Evolutionary conservation across 2,113 vertebrate genomes (phyloP).

Genomic region (Cromileptes altivelis): DNA sequence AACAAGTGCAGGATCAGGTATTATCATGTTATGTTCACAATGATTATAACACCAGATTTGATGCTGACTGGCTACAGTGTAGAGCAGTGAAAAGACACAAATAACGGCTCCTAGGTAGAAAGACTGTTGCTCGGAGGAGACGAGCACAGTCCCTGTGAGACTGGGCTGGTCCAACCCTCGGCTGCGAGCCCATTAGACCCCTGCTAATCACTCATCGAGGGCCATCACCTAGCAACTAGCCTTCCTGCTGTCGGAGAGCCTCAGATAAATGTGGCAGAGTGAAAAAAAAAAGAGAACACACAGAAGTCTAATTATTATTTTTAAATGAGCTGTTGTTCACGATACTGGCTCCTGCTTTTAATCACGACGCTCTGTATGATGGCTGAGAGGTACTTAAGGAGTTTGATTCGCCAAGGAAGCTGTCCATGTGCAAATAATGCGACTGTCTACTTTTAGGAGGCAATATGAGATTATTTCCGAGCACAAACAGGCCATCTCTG

Average conservation of each 20-base stretch:
- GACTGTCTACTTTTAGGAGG: constrained; percentile 57
- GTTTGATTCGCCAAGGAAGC: constrained; percentile 5
- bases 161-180: constrained; percentile 22
- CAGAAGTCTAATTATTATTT: constrained; percentile 25
- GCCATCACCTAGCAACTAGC: constrained; percentile 80
- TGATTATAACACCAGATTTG: constrained; percentile 27
- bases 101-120: constrained; percentile 37
- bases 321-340: constrained; percentile 14
- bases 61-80: background rate
- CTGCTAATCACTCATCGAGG: constrained; percentile 56
- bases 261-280: constrained; percentile 17
- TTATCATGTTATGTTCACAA: constrained; percentile 35
- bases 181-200: constrained; percentile 46
- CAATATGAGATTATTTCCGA: constrained; percentile 55
- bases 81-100: constrained; percentile 47
- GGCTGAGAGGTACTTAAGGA: constrained; percentile 22
- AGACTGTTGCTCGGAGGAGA: constrained; percentile 9
- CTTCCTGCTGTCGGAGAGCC: constrained; percentile 25
- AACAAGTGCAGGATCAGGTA: constrained; percentile 23
- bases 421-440: constrained; percentile 57
- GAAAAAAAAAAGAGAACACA: background rate
- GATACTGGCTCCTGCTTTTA: background rate
- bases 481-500: constrained; percentile 61
- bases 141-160: constrained; percentile 39
- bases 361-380: constrained; percentile 22